phyloP scores from a whole-genome alignment of 2,113 vertebrate species.

The Leptobrachium leishanense region DNA sequence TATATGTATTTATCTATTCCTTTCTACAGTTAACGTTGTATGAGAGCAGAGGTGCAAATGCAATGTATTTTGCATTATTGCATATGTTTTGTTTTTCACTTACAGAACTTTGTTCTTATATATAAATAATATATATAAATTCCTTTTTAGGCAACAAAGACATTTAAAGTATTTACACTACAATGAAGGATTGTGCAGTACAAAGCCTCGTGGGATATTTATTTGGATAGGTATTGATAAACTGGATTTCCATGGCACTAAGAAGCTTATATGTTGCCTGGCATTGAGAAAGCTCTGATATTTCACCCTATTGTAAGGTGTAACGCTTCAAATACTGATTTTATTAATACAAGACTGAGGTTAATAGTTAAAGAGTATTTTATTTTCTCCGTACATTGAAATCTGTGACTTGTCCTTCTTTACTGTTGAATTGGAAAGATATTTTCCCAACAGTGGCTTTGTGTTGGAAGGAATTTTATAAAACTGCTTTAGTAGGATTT shows the following conservation, averaged over 20 bases:
- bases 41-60: too few relatives aligned
- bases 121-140: too few relatives aligned
- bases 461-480: not conserved
- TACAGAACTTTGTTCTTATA: too few relatives aligned
- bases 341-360: constrained; percentile 13
- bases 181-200: not conserved
- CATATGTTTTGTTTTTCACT: too few relatives aligned
- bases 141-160: too few relatives aligned
- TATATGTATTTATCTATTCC: too few relatives aligned
- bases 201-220: constrained; percentile 13
- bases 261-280: constrained; percentile 27
- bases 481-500: constrained; percentile 20
- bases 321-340: constrained; percentile 1
- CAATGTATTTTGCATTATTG: too few relatives aligned
- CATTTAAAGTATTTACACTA: not conserved
- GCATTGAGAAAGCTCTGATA: constrained; percentile 12
- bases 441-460: constrained; percentile 16
- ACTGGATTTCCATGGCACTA: constrained; percentile 12
- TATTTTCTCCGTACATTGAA: constrained; percentile 5
- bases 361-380: not conserved
- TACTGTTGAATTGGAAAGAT: constrained; percentile 10
- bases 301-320: constrained; percentile 34
- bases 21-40: too few relatives aligned
- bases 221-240: constrained; percentile 22
- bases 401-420: constrained; percentile 20